A percentile compares a stretch with the other conserved stretches of the same genome.
Conservation (phyloP, 2,888 invertebrate species). For the Tetropium fuscum region DNA sequence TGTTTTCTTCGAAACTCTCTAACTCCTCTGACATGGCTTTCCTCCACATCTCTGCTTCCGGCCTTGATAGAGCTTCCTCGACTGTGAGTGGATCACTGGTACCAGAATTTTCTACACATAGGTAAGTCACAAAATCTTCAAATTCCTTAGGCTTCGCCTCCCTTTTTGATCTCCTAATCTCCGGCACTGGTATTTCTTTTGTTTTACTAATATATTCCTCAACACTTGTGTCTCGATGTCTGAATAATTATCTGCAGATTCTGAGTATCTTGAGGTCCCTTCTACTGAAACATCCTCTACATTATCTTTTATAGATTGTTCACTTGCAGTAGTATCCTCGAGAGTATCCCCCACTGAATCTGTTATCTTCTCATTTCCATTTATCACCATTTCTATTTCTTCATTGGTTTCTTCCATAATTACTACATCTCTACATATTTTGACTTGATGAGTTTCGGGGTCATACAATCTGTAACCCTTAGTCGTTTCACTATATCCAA, state of each 20-base stretch:
- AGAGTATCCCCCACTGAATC: constrained; percentile 28
- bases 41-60: not conserved
- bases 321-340: too few species aligned
- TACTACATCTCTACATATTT: constrained; percentile 39
- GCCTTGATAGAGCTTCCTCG: not conserved
- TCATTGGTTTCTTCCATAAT: not conserved
- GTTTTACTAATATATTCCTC: too few species aligned
- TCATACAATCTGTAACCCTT: constrained; percentile 46
- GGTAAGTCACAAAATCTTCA: too few species aligned
- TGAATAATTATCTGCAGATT: too few species aligned
- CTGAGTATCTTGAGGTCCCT: too few species aligned
- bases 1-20: not conserved
- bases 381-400: constrained; percentile 9
- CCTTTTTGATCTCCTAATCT: too few species aligned
- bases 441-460: constrained; percentile 34
- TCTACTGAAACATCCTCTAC: too few species aligned
- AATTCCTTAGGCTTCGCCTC: too few species aligned
- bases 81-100: not conserved
- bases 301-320: too few species aligned
- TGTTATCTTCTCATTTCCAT: constrained; percentile 8
- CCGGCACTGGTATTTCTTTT: too few species aligned
- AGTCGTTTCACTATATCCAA: constrained; percentile 46
- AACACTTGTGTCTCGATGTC: too few species aligned
- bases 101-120: not conserved
- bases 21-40: not conserved